Evolutionary conservation across 2,797 vertebrate species (phyloP), one percentile per base, ranked within the genome.

Genomic region (Melanotaenia trifasciata): DNA sequence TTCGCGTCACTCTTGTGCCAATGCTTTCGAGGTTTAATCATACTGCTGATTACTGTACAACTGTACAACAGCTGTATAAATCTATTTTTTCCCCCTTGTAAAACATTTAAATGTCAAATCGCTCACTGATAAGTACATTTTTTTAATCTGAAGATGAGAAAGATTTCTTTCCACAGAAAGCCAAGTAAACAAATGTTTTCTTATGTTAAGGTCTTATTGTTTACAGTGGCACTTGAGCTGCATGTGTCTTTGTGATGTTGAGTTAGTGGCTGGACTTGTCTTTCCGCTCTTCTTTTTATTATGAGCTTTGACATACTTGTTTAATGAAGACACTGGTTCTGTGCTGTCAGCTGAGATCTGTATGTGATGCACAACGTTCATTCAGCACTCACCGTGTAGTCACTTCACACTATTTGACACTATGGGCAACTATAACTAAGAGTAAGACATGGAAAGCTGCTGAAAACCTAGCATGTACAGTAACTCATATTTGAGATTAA

Each of bases 201-300:
- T 63, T 67, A 54, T 22, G 71, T 58, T 72, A 57, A 68, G 70
- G 58, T 64, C 30, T 70, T 38, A 26, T 47, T 59, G 76, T 83
- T 74, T 76, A 78, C 74, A 67, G 77, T 54, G 51, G 54, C 57
- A 78, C 69, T 68, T 35, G 60, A 60, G 59, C 67, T 78, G 67
- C 81, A 80, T 22, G 60, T 64, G 68, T 58, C 61, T 66, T 45
- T 77, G 56, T 58, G 28, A 75, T 30, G n/a, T 69, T 56, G 0
- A 66, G 20, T 30, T n/a, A 5, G 47, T 58, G 40, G 61, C 62
- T 72, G 45, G 51, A 63, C 59, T 59, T 3, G 64, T 87, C 74
- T 70, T 73, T 63, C 67, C 13, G 18, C n/a, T 60, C 67, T 63
- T 56, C 1, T 58, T 32, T 53, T 79, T 58, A 61, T 33, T 57